Evolutionary conservation across 2,797 vertebrate species (phyloP), one percentile per base, ranked within the genome.

Genomic region (Oreortyx pictus): DNA sequence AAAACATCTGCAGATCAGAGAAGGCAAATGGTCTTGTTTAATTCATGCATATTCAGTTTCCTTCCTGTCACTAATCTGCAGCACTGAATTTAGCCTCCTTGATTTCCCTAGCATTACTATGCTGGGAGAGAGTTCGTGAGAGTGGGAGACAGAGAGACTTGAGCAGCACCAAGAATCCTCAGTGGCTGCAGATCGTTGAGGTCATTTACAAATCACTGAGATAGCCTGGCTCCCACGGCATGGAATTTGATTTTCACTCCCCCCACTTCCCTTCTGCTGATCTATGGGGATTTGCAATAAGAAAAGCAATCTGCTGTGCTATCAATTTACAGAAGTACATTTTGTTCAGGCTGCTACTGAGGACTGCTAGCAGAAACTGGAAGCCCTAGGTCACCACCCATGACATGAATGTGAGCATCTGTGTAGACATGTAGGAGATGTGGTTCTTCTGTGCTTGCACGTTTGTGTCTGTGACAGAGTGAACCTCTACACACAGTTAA

Each of bases 1-100:
- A 97, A 93, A 96, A 89, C 88, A 95, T 91, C 87, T 94, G 91
- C 82, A 95, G 89, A 96, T 96, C 71, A 80, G 71, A 86, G 92
- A 86, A 83, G 79, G 90, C 93, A 96, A 96, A 92, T 89, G 80
- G 64, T 93, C 64, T 83, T 95, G 68, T 95, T 97, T 94, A 89
- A 96, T 96, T 96, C 86, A 81, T 84, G 87, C 86, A 89, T 77
- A 91, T 86, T 89, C 93, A 66, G 43, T 92, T 96, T 97, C 91
- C 92, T 97, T 95, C 76, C 90, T 27, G 23, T 94, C 9, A 25
- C 77, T 96, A 82, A 95, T 94, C 74, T 93, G 60, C 60, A 70
- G 57, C 17, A 88, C 92, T 87, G 78, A 86, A 91, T 89, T 95
- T 93, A 96, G 88, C 87, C 78, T 72, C 87, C 80, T 91, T 76